phyloP scores from a whole-genome alignment of 2,888 invertebrate genomes.

The Chalcis sispes region DNA sequence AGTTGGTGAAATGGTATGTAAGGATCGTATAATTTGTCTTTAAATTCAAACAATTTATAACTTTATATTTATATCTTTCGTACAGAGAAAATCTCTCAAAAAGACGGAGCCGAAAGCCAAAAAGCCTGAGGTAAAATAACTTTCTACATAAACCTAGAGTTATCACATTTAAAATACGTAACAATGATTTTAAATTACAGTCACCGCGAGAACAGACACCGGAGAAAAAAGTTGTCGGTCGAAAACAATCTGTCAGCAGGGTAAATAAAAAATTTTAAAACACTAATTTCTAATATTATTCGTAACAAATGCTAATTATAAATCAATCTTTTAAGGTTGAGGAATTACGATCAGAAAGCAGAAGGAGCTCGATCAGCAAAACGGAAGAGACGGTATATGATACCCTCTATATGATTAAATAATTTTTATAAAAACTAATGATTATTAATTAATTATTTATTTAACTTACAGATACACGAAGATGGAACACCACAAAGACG shows the following conservation, averaged over 20 bases:
- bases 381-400: slow-evolving; percentile 63
- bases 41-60: not conserved
- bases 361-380: slow-evolving; percentile 71
- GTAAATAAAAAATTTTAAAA: slow-evolving; percentile 57
- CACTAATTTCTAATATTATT: not conserved
- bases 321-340: slow-evolving; percentile 66
- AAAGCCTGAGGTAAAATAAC: slow-evolving; percentile 54
- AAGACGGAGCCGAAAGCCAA: slow-evolving; percentile 60
- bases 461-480: slow-evolving; percentile 59
- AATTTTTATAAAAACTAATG: not conserved
- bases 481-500: slow-evolving; percentile 69
- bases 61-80: slow-evolving; percentile 1
- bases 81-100: slow-evolving; percentile 56
- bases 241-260: slow-evolving; percentile 70
- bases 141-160: not conserved
- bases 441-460: not conserved
- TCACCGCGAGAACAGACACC: slow-evolving; percentile 66
- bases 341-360: slow-evolving; percentile 71
- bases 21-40: slow-evolving; percentile 7
- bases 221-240: slow-evolving; percentile 66
- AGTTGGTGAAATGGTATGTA: slow-evolving; percentile 66
- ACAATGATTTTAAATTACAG: slow-evolving; percentile 58
- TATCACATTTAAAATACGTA: not conserved
- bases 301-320: slow-evolving; percentile 21
- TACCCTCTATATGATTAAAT: not conserved